phyloP scores from a whole-genome alignment of 2,888 invertebrate genomes.

The Nebria salina region DNA sequence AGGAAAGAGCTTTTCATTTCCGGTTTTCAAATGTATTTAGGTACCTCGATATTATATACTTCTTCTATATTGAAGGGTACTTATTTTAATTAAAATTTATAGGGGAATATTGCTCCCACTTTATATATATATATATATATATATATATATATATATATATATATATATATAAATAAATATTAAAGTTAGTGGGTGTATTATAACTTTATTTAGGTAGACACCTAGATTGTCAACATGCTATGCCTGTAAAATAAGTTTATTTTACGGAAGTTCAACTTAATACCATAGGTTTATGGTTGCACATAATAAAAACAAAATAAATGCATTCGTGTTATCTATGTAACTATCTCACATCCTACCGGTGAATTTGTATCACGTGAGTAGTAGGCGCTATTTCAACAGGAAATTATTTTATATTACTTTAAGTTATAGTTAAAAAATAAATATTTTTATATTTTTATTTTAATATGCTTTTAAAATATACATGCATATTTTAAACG shows the following conservation, averaged over 20 bases:
- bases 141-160: too few relatives aligned
- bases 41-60: slow-evolving; percentile 5
- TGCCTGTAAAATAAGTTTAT: neutral
- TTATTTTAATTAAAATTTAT: neutral
- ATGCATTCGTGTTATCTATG: neutral
- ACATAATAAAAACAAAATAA: neutral
- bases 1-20: slow-evolving; percentile 55
- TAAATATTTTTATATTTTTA: neutral
- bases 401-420: neutral
- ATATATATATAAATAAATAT: too few relatives aligned
- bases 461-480: neutral
- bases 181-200: neutral
- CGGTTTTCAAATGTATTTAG: slow-evolving; percentile 52
- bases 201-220: neutral
- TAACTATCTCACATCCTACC: neutral
- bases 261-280: neutral
- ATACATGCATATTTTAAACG: neutral
- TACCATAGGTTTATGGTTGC: neutral
- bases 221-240: neutral
- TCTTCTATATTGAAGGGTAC: neutral
- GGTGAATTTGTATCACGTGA: neutral
- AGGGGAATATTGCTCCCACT: neutral
- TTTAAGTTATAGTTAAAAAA: neutral
- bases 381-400: neutral
- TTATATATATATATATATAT: too few relatives aligned